Evolutionary conservation across 2,888 invertebrate genomes (phyloP), one percentile per base, ranked within the genome.

Genomic region (Chrysolina oricalcia): DNA sequence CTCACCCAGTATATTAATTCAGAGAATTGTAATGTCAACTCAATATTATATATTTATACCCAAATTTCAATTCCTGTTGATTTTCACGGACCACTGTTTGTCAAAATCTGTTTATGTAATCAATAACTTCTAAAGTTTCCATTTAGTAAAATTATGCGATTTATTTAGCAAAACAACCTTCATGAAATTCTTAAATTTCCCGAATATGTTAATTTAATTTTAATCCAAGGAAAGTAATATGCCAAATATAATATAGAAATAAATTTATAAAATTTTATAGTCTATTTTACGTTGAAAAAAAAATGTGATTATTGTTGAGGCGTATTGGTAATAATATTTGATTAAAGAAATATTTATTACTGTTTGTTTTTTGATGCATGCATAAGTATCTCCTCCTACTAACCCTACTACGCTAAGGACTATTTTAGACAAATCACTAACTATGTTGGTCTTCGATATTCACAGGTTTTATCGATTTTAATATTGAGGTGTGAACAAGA

Each of bases 261-360:
- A 78, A 73, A 77, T 72, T 69, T 75, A 74, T 77, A 73, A 80
- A 78, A 74, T 75, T 80, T 79, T 80, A 83, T 81, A 82, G 81
- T 83, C 77, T 82, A 83, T 81, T 81, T 82, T 82, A 82, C 75
- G 82, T 82, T 83, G 78, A 81, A 72, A 80, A 78, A 76, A 80
- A 77, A 79, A 77, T 81, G 81, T 81, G 81, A 81, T 81, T 81
- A 81, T 80, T 82, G 81, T 82, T 82, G 81, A 80, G 80, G 81
- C 78, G 79, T 79, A 81, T 80, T 81, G 82, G 80, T 80, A 82
- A 80, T 78, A 80, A 82, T 82, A 77, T 78, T 83, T 83, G 80
- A 79, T 82, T 81, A 82, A 81, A 83, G 76, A 77, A 74, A 72
- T 79, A 80, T 78, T 82, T 77, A 82, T 80, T 81, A 78, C 77